phyloP scores from a whole-genome alignment of 2,888 invertebrate genomes.

The Lampropteryx suffumata region DNA sequence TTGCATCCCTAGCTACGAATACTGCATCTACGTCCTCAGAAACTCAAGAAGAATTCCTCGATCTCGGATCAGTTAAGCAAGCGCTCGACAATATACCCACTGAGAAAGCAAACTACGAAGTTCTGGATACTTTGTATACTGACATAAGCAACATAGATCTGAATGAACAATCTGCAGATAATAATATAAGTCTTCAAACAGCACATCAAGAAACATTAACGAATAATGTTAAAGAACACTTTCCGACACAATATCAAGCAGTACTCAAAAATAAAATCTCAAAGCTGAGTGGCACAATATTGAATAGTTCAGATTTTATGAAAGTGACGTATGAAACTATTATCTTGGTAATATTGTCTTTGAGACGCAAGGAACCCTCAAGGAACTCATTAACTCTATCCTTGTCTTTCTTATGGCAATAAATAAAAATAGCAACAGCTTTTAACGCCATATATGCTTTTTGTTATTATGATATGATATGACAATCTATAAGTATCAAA shows the following conservation, averaged over 20 bases:
- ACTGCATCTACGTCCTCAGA: slow-evolving; percentile 6
- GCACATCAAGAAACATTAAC: slow-evolving; percentile 12
- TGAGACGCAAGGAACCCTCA: slow-evolving; percentile 2
- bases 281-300: neutral
- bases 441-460: too few relatives aligned
- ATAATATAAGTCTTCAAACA: neutral
- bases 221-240: slow-evolving; percentile 16
- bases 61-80: slow-evolving; percentile 16
- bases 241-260: slow-evolving; percentile 6
- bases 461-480: too few relatives aligned
- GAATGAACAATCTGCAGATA: slow-evolving; percentile 7
- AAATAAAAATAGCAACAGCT: too few relatives aligned
- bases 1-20: slow-evolving; percentile 5
- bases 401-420: too few relatives aligned
- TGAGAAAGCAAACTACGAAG: slow-evolving; percentile 4
- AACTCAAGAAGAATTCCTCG: slow-evolving; percentile 6
- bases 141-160: slow-evolving; percentile 14
- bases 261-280: slow-evolving; percentile 9
- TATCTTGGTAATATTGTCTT: slow-evolving; percentile 15
- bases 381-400: too few relatives aligned
- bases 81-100: slow-evolving; percentile 15
- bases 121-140: slow-evolving; percentile 10
- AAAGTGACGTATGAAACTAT: slow-evolving; percentile 24
- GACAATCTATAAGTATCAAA: too few relatives aligned
- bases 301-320: slow-evolving; percentile 17